A percentile compares a stretch with the other conserved stretches of the same genome.
Conservation (phyloP, 2,797 vertebrate genomes). For the Enteromius unitaeniatus region DNA sequence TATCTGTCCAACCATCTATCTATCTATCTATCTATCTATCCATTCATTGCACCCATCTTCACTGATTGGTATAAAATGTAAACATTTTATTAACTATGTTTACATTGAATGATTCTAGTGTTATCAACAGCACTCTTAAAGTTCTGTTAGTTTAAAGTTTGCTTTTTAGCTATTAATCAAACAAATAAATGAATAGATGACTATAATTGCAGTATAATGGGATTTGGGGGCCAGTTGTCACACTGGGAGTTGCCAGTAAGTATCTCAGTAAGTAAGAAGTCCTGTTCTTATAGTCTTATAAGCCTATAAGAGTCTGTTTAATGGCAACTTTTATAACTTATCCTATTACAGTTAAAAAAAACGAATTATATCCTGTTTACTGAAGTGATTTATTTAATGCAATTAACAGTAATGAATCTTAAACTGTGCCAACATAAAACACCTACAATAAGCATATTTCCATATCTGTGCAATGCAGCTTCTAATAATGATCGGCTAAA, state of each 20-base stretch:
- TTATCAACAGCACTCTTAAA: not conserved
- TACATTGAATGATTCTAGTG: not conserved
- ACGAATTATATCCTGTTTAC: not conserved
- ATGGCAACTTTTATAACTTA: not conserved
- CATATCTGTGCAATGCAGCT: too few species aligned
- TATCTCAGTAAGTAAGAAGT: not conserved
- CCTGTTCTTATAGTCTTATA: not conserved
- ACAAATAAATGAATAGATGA: not conserved
- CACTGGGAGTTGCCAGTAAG: not conserved
- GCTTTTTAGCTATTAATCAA: not conserved
- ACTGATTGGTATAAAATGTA: too few species aligned
- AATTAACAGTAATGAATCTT: not conserved
- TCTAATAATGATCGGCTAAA: slow-evolving; percentile 66
- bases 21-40: not conserved
- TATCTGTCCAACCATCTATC: not conserved
- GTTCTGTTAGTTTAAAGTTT: not conserved
- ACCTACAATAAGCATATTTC: not conserved
- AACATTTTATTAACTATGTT: not conserved
- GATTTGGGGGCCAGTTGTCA: not conserved
- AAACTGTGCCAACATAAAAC: not conserved
- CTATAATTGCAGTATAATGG: not conserved
- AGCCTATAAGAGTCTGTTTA: not conserved
- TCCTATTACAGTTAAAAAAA: not conserved
- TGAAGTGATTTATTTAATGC: not conserved
- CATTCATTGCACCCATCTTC: not conserved